phyloP scores from a whole-genome alignment of 1,140 invertebrate genomes.

The Archivesica marissinica region DNA sequence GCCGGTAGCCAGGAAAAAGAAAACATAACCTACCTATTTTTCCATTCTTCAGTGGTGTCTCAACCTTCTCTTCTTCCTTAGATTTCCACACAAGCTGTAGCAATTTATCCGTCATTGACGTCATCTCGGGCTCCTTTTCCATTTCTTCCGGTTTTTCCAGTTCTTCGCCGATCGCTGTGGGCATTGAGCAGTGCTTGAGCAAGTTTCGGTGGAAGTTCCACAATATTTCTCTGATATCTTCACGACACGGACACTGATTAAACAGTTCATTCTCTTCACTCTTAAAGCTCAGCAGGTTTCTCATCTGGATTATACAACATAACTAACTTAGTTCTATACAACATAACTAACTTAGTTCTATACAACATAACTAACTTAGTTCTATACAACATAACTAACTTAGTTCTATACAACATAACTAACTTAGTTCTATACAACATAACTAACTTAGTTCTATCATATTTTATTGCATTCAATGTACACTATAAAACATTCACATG shows the following conservation, averaged over 20 bases:
- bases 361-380: too few species aligned
- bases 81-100: conserved; percentile 72
- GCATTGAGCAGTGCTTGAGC: conserved; percentile 78
- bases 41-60: conserved; percentile 24
- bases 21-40: conserved; percentile 51
- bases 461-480: too few species aligned
- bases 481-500: too few species aligned
- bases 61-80: conserved; percentile 69
- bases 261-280: conserved; percentile 66
- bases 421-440: too few species aligned
- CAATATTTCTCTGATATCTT: conserved; percentile 72
- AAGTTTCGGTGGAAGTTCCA: conserved; percentile 73
- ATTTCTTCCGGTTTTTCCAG: conserved; percentile 35
- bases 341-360: too few species aligned
- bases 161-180: conserved; percentile 58
- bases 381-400: too few species aligned
- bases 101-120: conserved; percentile 74
- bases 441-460: too few species aligned
- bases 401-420: too few species aligned
- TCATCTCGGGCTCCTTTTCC: conserved; percentile 50
- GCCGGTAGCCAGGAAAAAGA: too few species aligned
- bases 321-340: too few species aligned
- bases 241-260: conserved; percentile 73
- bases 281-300: conserved; percentile 77
- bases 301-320: too few species aligned